Evolutionary conservation across 1,140 invertebrate species (phyloP), one percentile per base, ranked within the genome.

Genomic region (Micrasema longulum): DNA sequence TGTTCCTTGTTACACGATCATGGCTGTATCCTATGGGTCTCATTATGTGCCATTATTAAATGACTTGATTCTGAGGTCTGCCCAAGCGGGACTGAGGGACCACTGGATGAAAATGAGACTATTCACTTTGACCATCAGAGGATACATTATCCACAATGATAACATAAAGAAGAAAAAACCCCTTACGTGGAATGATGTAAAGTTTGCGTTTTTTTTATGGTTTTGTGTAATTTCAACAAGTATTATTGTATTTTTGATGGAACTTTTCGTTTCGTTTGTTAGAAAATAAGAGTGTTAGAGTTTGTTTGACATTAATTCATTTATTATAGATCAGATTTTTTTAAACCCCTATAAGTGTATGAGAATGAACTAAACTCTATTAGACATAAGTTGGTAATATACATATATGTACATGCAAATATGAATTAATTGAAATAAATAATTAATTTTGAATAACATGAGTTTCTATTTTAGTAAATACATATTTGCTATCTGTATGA

Each of bases 11-110:
- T 66, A 18, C 11, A 20, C 35, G 16, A 23, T 66, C 52, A 16
- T 66, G 6, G 48, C 22, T 18, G 14, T 66, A 18, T 14, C 45
- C 16, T 66, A 50, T 52, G 63, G 63, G 12, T 66, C 63, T 31
- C 63, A 45, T 7, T 66, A 66, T 36, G 10, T 66, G 2, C 12
- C 5, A 7, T 6, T 22, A 11, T 0, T 52, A 11, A 50, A 66
- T 18, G 16, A 50, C 20, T 12, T 52, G 12, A 48, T 48, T 48
- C 9, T 38, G 23, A 48, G 47, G 22, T 36, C 10, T 50, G n/a
- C 10, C 14, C 22, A 66, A 36, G 14, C 26, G 16, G 63, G 63
- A 20, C 36, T 66, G 23, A 48, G 45, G n/a, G 11, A 48, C 6
- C 18, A 52, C 16, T 66, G 47, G 47, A 52, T 35, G 10, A 1